A percentile compares a stretch with the other conserved stretches of the same genome.
Evolutionary conservation across 2,888 invertebrate genomes (phyloP).

Genomic region (Tachina lurida): DNA sequence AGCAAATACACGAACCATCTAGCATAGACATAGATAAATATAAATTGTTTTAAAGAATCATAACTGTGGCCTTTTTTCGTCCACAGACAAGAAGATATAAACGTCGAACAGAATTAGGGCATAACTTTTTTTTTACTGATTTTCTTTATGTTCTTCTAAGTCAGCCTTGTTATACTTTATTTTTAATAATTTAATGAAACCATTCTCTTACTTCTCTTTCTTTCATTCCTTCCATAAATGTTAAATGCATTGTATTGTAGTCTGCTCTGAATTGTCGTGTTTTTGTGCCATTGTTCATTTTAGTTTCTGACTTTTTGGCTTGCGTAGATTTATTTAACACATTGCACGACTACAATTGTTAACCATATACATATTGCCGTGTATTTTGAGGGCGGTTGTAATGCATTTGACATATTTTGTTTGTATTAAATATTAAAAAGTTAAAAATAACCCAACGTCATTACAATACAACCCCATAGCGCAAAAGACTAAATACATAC

Average conservation of each 20-base stretch:
- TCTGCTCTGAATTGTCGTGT: conserved; percentile 32
- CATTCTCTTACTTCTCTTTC: conserved; percentile 15
- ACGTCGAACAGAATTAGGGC: too few species aligned
- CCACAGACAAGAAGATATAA: too few species aligned
- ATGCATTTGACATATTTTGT: conserved; percentile 68
- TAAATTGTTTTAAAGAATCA: too few species aligned
- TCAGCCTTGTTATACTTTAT: background rate
- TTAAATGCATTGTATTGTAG: conserved; percentile 47
- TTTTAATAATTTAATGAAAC: background rate
- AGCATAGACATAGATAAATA: too few species aligned
- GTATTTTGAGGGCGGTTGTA: conserved; percentile 58
- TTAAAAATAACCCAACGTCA: conserved; percentile 47
- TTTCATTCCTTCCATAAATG: background rate
- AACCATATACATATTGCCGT: conserved; percentile 28
- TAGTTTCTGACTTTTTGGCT: conserved; percentile 64
- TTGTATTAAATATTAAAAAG: conserved; percentile 62
- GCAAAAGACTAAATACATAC: background rate
- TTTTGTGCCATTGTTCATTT: conserved; percentile 64
- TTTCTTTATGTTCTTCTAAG: too few species aligned
- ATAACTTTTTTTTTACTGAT: too few species aligned
- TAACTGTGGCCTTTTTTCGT: too few species aligned
- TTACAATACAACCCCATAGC: conserved; percentile 1
- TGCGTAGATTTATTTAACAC: conserved; percentile 67
- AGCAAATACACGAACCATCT: too few species aligned
- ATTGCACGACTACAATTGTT: conserved; percentile 61